Conservation (phyloP, 2,797 vertebrate species). For the Alcedo atthis region DNA sequence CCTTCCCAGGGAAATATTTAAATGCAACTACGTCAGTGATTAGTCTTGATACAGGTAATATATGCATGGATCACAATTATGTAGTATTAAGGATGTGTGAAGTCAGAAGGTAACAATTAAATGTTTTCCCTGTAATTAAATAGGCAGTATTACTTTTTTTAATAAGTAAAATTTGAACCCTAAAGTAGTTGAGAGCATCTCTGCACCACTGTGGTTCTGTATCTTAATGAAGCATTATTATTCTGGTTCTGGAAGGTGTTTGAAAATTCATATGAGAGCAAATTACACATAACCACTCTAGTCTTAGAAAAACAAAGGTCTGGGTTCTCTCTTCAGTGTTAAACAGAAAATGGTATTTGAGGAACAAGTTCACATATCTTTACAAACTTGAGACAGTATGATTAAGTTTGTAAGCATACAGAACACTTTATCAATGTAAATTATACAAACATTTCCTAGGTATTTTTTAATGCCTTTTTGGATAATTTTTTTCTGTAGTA, state of each 20-base stretch:
- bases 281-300: not conserved
- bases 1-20: not conserved
- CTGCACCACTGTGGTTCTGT: not conserved
- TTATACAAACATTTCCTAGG: fast-evolving
- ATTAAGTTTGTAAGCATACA: not conserved
- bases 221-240: not conserved
- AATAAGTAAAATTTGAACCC: not conserved
- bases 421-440: not conserved
- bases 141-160: not conserved
- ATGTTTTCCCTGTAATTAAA: not conserved
- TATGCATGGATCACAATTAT: not conserved
- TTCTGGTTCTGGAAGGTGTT: not conserved
- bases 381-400: not conserved
- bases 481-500: not conserved
- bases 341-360: not conserved
- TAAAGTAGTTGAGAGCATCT: not conserved
- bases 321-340: not conserved
- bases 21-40: not conserved
- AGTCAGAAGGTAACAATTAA: not conserved
- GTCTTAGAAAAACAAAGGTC: not conserved
- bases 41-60: not conserved
- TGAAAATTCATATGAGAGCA: not conserved
- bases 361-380: not conserved
- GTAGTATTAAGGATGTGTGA: not conserved
- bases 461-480: not conserved